Evolutionary conservation across 1,140 invertebrate genomes (phyloP).

Genomic region (Diuraphis noxia): DNA sequence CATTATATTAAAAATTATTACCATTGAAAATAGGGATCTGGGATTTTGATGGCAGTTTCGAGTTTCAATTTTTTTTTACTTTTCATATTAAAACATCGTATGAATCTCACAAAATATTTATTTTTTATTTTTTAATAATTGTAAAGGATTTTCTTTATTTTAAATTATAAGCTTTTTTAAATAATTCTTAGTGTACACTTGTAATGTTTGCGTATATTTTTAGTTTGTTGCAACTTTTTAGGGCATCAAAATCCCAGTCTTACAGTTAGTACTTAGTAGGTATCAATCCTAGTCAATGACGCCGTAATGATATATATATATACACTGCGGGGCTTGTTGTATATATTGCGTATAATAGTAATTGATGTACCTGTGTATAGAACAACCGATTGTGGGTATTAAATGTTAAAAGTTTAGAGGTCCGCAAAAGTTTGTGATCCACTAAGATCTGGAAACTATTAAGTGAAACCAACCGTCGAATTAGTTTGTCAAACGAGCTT

Average conservation of each 20-base stretch:
- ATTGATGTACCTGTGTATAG: not conserved
- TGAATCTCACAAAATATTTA: not conserved
- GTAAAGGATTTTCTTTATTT: not conserved
- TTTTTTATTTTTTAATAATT: not conserved
- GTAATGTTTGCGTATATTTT: not conserved
- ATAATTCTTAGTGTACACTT: not conserved
- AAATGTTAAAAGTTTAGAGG: slow-evolving; percentile 19
- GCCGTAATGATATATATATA: not conserved
- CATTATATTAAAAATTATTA: not conserved
- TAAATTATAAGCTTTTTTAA: not conserved
- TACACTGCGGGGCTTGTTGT: not conserved
- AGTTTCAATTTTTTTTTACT: too few relatives aligned
- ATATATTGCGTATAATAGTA: not conserved
- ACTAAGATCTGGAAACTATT: slow-evolving; percentile 21
- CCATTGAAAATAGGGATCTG: not conserved
- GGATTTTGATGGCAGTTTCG: not conserved
- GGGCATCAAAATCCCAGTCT: not conserved
- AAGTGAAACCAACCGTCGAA: slow-evolving; percentile 26
- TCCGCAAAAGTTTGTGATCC: slow-evolving; percentile 27
- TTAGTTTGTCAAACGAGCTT: slow-evolving; percentile 36
- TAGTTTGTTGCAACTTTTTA: not conserved
- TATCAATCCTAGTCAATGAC: not conserved
- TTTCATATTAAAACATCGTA: not conserved
- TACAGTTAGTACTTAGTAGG: slow-evolving; percentile 2
- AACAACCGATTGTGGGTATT: slow-evolving; percentile 5